Evolutionary conservation across 2,797 vertebrate species (phyloP).

Genomic region (Mionectes olivaceus): DNA sequence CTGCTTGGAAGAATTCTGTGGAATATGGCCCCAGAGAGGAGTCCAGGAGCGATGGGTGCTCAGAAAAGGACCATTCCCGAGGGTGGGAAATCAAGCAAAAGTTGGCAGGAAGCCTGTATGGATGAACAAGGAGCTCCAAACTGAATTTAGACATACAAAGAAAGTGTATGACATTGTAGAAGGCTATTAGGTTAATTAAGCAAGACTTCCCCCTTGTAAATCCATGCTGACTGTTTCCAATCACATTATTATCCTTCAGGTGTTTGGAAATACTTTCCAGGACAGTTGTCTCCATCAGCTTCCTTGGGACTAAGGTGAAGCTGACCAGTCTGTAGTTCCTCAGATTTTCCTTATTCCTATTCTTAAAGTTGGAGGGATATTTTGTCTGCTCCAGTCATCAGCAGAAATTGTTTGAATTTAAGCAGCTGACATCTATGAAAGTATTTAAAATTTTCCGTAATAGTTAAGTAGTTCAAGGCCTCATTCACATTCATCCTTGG

Average conservation of each 20-base stretch:
- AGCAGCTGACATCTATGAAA: not conserved
- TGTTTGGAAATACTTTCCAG: not conserved
- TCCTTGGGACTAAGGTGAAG: not conserved
- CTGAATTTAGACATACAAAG: not conserved
- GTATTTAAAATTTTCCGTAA: not conserved
- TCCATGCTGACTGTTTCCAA: not conserved
- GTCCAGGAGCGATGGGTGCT: not conserved
- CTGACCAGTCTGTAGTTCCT: rapidly evolving
- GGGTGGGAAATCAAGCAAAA: not conserved
- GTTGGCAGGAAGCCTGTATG: not conserved
- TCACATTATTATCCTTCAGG: not conserved
- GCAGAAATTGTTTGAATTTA: not conserved
- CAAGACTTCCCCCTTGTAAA: not conserved
- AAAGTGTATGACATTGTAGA: not conserved
- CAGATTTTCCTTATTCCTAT: not conserved
- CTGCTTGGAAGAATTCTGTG: not conserved
- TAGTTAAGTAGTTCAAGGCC: not conserved
- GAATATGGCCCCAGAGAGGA: not conserved
- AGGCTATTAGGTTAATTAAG: not conserved
- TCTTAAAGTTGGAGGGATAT: not conserved
- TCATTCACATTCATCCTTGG: not conserved
- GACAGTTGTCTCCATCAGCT: not conserved
- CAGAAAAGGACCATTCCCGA: not conserved
- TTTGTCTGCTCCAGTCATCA: not conserved
- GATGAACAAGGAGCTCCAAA: not conserved